These are phyloP conservation scores for Drosophila truncata DNA, from an alignment of 1,140 invertebrate genomes.

Conservation along the genomic window DNA sequence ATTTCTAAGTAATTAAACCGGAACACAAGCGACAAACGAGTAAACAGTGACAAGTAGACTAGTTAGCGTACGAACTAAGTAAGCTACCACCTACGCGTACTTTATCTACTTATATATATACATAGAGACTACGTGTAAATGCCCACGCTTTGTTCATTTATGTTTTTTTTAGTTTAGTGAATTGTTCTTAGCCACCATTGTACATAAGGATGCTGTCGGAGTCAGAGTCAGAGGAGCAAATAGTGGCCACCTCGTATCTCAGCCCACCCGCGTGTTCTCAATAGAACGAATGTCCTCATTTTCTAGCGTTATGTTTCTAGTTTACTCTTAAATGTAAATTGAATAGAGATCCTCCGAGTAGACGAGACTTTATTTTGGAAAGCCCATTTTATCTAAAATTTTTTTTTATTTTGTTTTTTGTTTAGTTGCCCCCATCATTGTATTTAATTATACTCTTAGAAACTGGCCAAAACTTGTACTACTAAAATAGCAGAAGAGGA, in stretches of 20 bases:
- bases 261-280: slow-evolving; percentile 36
- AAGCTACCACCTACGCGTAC: slow-evolving; percentile 30
- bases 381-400: slow-evolving; percentile 10
- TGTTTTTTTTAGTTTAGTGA: slow-evolving; percentile 34
- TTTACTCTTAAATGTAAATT: slow-evolving; percentile 22
- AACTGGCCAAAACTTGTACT: slow-evolving; percentile 44
- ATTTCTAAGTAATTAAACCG: slow-evolving; percentile 63
- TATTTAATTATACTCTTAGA: slow-evolving; percentile 20
- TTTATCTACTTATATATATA: slow-evolving; percentile 27
- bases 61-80: slow-evolving; percentile 43
- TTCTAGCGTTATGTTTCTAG: slow-evolving; percentile 20
- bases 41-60: slow-evolving; percentile 80
- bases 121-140: slow-evolving; percentile 24
- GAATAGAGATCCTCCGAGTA: slow-evolving; percentile 16
- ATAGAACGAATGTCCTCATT: slow-evolving; percentile 31
- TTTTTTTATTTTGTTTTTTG: slow-evolving; percentile 10
- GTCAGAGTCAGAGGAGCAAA: slow-evolving; percentile 24
- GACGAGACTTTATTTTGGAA: slow-evolving; percentile 19
- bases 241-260: slow-evolving; percentile 30
- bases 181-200: slow-evolving; percentile 25
- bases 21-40: slow-evolving; percentile 72
- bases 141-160: slow-evolving; percentile 32
- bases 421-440: slow-evolving; percentile 20
- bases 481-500: slow-evolving; percentile 18
- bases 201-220: slow-evolving; percentile 15